Base-by-base conservation (phyloP, 2,888 invertebrate genomes). In the Busseola fusca region DNA sequence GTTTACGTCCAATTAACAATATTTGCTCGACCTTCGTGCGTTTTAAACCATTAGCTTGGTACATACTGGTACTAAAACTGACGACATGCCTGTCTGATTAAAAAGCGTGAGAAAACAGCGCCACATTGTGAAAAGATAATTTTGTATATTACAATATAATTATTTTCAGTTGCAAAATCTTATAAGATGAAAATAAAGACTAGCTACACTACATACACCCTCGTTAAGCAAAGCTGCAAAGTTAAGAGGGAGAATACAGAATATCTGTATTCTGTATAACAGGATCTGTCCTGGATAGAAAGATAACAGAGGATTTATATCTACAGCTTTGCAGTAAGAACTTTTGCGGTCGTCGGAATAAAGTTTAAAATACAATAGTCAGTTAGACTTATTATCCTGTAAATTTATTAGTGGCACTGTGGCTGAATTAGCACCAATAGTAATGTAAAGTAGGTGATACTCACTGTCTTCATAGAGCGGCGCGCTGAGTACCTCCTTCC, bases 401-500 rank as follows among this genome's bases (percentile, higher is more conserved):
- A 21, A 14, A 9, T 62, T 42, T 3, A 18, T 21, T 3, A 30
- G 45, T 45, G 45, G 5, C 10, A 30, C 16, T n/a, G 21, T n/a
- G 50, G 10, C 9, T n/a, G 42, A 10, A 4, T 21, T 62, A 18
- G 10, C 25, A 18, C 7, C 12, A 9, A 14, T 27, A 42, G 7
- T 21, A 4, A 60, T 3, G 4, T 40, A 40, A 21, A 37, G 27
- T 30, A 27, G 0, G 21, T 75, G 9, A 97, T 40, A 68, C 97
- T 96, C 92, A 98, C 98, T 98, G 93, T 98, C 98, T 96, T 98
- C 98, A 90, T 98, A 98, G 40, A 98, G 96, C 45, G 98, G 98
- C 37, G 98, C 97, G 87, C 97, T 98, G 66, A 98, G 96, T 68
- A 98, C 98, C 90, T 98, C 98, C 91, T 98, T 98, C 80, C 98